Evolutionary conservation across 2,888 invertebrate species (phyloP).

Genomic region (Agonum fuliginosum): DNA sequence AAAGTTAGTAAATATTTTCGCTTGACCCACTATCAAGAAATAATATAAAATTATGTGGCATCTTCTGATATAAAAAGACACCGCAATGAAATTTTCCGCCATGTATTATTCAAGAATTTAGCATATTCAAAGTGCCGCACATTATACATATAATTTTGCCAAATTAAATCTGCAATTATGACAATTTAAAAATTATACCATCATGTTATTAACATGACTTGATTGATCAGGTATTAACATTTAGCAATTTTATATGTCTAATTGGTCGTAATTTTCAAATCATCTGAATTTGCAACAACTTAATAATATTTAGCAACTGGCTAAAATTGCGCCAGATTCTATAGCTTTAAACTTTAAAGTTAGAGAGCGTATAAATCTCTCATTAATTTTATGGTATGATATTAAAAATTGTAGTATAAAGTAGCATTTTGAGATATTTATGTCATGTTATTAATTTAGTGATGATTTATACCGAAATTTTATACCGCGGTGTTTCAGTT

Average conservation of each 20-base stretch:
- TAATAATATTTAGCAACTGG: not conserved
- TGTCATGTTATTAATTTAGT: conserved; percentile 22
- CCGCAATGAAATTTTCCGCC: too few relatives aligned
- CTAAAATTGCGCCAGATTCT: conserved; percentile 17
- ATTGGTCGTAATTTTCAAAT: conserved; percentile 1
- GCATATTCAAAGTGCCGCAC: not conserved
- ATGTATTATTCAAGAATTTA: not conserved
- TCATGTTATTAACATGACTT: not conserved
- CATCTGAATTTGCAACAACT: too few relatives aligned
- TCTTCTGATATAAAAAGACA: too few relatives aligned
- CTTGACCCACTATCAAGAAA: too few relatives aligned
- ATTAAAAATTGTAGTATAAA: conserved; percentile 21
- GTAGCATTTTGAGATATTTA: conserved; percentile 21
- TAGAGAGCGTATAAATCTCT: too few relatives aligned
- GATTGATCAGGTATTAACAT: not conserved
- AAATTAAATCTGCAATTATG: not conserved
- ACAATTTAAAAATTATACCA: conserved; percentile 1
- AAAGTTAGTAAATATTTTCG: too few relatives aligned
- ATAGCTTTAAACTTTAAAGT: conserved; percentile 11
- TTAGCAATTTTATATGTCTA: not conserved
- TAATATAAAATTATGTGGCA: too few relatives aligned
- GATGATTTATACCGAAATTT: conserved; percentile 17
- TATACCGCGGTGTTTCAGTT: not conserved
- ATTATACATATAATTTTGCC: conserved; percentile 4
- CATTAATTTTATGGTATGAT: not conserved